Conservation (phyloP, 1,140 invertebrate genomes). For the Cydia splendana region DNA sequence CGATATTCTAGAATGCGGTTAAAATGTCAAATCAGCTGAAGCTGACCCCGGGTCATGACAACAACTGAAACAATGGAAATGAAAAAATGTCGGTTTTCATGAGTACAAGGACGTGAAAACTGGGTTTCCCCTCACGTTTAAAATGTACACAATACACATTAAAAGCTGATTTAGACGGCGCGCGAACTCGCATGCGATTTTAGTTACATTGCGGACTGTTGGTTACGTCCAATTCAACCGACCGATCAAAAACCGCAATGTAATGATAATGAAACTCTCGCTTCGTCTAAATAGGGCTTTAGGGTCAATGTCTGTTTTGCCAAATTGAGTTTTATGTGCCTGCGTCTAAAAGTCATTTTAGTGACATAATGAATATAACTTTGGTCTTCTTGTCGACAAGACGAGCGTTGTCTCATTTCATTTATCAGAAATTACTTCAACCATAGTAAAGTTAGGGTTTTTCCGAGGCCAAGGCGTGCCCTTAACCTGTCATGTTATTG, state of each 20-base stretch:
- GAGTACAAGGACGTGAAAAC: background rate
- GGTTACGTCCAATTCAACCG: too few relatives aligned
- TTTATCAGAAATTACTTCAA: background rate
- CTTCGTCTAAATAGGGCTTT: too few relatives aligned
- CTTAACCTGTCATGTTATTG: background rate
- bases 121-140: background rate
- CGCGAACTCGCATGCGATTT: too few relatives aligned
- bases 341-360: background rate
- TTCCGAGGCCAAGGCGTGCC: background rate
- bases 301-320: background rate
- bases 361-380: background rate
- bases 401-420: background rate
- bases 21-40: background rate
- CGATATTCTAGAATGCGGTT: background rate
- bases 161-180: too few relatives aligned
- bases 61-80: background rate
- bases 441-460: conserved; percentile 15
- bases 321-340: background rate
- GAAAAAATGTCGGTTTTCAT: background rate
- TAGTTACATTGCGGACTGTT: too few relatives aligned
- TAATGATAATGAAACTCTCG: too few relatives aligned
- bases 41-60: background rate
- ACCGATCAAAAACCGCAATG: too few relatives aligned
- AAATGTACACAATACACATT: background rate
- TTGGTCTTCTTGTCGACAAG: background rate